A percentile compares a stretch with the other conserved stretches of the same genome.
phyloP scores from a whole-genome alignment of 1,140 invertebrate genomes.

The Ooceraea biroi region DNA sequence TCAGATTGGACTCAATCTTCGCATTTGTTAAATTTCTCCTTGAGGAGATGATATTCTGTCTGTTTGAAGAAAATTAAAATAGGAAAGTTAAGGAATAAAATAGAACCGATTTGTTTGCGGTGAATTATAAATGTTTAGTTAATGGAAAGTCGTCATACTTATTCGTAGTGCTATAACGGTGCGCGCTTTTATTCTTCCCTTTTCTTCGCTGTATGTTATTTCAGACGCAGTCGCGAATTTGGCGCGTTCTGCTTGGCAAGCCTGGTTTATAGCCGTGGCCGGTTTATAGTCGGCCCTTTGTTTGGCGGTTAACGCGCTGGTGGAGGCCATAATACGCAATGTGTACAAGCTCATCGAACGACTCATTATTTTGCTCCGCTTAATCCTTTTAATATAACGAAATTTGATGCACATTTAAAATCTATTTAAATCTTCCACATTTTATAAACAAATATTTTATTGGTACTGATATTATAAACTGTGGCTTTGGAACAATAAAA shows the following conservation, averaged over 20 bases:
- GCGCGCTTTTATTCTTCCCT: slow-evolving; percentile 12
- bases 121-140: slow-evolving; percentile 6
- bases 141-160: neutral
- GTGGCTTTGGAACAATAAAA: too few relatives aligned
- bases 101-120: neutral
- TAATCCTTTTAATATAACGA: neutral
- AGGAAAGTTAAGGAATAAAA: neutral
- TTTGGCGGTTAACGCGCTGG: slow-evolving; percentile 58
- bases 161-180: neutral
- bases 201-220: slow-evolving; percentile 32
- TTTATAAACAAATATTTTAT: too few relatives aligned
- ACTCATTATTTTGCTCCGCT: slow-evolving; percentile 30
- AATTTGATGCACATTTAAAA: too few relatives aligned
- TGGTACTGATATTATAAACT: too few relatives aligned
- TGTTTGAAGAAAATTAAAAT: neutral
- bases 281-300: slow-evolving; percentile 70
- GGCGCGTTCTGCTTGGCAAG: slow-evolving; percentile 55
- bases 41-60: neutral
- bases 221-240: slow-evolving; percentile 60
- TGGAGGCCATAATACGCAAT: slow-evolving; percentile 51
- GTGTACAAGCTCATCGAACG: slow-evolving; percentile 14
- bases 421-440: too few relatives aligned
- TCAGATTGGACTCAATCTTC: neutral
- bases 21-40: neutral
- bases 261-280: slow-evolving; percentile 52